A percentile compares a stretch with the other conserved stretches of the same genome.
phyloP scores from a whole-genome alignment of 1,140 invertebrate species.

The Drosophila rhopaloa region DNA sequence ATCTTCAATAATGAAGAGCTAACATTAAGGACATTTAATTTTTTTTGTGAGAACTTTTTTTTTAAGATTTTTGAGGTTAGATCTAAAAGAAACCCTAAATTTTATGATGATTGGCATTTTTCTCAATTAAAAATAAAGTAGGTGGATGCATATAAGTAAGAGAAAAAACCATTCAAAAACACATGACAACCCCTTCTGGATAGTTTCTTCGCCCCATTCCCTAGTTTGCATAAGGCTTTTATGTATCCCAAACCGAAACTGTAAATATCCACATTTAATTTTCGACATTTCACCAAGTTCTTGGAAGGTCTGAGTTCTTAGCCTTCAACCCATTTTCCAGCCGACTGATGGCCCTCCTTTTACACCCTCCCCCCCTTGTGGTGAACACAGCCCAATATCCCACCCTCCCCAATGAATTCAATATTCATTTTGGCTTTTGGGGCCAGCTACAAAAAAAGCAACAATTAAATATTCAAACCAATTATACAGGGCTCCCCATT shows the following conservation, averaged over 20 bases:
- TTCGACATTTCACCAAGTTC: constrained; percentile 2
- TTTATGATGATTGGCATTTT: too few species aligned
- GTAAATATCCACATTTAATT: constrained; percentile 25
- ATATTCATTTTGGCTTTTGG: constrained; percentile 28
- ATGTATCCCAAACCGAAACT: neutral
- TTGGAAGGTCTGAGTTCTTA: neutral
- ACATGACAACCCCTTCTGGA: neutral
- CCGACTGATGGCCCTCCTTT: neutral
- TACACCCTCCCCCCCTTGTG: neutral
- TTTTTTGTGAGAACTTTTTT: too few species aligned
- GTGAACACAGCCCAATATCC: constrained; percentile 3
- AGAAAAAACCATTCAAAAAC: constrained; percentile 4
- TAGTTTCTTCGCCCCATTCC: neutral
- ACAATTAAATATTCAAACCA: constrained; percentile 71
- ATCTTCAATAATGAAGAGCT: too few species aligned
- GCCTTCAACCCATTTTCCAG: neutral
- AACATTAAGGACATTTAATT: too few species aligned
- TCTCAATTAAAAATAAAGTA: too few species aligned
- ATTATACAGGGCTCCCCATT: constrained; percentile 43
- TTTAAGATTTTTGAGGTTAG: neutral
- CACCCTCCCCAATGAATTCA: constrained; percentile 22
- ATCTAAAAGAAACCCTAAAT: neutral
- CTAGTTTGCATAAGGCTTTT: constrained; percentile 25
- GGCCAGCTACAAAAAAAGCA: constrained; percentile 4
- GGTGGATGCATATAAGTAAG: neutral